Base-by-base conservation (phyloP, 2,113 vertebrate genomes). In the Sylvicapra grimmia region DNA sequence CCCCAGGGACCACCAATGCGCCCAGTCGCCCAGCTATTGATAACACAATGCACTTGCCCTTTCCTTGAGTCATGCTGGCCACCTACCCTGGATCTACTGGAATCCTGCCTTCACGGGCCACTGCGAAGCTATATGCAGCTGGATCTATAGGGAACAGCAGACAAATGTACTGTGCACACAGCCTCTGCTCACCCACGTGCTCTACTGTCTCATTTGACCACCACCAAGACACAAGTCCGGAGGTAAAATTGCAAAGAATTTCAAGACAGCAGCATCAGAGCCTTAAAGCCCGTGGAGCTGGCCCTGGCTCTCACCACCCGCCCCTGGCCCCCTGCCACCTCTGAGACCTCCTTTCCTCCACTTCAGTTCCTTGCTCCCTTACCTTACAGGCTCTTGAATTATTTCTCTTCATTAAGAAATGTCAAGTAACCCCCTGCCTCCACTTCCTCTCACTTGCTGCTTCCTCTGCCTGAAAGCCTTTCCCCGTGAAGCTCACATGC, bases 1-100 rank as follows among this genome's bases (percentile, higher is more conserved):
- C 19, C n/a, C 68, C n/a, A 0, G 19, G 68, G 19, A 40, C n/a
- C n/a, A 40, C 19, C 68, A 72, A 3, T 0, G 10, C 3, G 0
- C 31, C 58, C 4, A 1, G 10, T n/a, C 47, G 12, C 12, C 40
- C 29, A 89, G 1, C 47, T 4, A 6, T 27, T 90, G 23, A 54
- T n/a, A 36, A 61, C 14, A 90, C 58, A 11, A 11, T 36, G 58
- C 87, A 13, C 12, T 56, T 56, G n/a, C 23, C 40, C 53, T 79
- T 29, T 1, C 12, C 83, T 68, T 31, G 54, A 79, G n/a, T 33
- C 54, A 18, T 58, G 3, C 54, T 94, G 14, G 91, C 72, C 25
- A 10, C 8, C 6, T 9, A 14, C 29, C 6, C 2, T 16, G 36
- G 29, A 7, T 12, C 63, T 25, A 9, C 33, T 4, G 25, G 36